A percentile compares a stretch with the other conserved stretches of the same genome.
Conservation (phyloP, 1,140 invertebrate genomes). For the Harlomillsia oculata region DNA sequence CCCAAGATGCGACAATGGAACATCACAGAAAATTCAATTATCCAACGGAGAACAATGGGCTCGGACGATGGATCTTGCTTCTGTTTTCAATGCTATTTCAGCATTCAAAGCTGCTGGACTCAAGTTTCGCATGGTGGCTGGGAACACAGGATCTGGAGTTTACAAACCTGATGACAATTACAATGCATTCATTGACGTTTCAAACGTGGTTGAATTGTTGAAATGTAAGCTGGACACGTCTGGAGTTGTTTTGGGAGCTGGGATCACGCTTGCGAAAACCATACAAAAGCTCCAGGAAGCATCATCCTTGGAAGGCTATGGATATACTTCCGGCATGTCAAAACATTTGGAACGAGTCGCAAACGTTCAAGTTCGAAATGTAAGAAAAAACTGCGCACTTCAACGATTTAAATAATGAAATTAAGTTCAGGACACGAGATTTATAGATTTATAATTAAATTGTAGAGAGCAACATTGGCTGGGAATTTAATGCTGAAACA, state of each 20-base stretch:
- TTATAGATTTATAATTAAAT: constrained; percentile 33
- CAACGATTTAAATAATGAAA: too few relatives aligned
- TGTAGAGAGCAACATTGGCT: constrained; percentile 47
- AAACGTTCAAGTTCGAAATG: constrained; percentile 61
- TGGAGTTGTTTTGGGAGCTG: constrained; percentile 11
- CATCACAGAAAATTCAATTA: neutral
- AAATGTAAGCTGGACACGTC: neutral
- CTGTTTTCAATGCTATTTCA: neutral
- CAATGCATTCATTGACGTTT: neutral
- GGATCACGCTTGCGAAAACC: constrained; percentile 33
- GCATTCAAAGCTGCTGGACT: neutral
- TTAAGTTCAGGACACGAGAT: constrained; percentile 39
- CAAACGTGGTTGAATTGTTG: neutral
- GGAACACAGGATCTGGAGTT: constrained; percentile 11
- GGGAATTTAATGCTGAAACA: constrained; percentile 48
- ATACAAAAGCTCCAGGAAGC: constrained; percentile 52
- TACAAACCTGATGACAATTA: neutral
- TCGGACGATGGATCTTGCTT: neutral
- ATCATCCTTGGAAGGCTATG: constrained; percentile 35
- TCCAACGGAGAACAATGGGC: constrained; percentile 11
- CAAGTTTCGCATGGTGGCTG: constrained; percentile 17
- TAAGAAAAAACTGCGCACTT: too few relatives aligned
- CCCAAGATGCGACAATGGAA: neutral
- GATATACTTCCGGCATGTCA: constrained; percentile 50
- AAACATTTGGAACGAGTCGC: constrained; percentile 61